Evolutionary conservation across 2,113 vertebrate genomes (phyloP).

Genomic region (Megaceryle torquata): DNA sequence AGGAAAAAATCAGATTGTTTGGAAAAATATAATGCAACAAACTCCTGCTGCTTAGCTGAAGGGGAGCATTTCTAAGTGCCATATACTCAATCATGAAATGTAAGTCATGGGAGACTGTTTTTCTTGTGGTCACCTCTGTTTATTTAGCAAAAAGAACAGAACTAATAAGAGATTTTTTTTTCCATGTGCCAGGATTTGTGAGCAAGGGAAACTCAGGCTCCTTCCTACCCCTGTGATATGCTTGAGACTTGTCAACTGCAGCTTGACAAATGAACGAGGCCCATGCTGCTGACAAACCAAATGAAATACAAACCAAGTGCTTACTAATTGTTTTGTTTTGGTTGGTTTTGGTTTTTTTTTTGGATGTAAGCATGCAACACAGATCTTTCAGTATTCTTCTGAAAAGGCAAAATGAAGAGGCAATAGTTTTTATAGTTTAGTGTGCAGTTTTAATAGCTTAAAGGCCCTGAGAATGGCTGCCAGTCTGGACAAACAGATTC

Average conservation of each 20-base stretch:
- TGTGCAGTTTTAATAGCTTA: not conserved
- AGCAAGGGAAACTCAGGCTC: not conserved
- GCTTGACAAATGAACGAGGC: not conserved
- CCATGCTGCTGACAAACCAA: not conserved
- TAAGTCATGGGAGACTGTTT: not conserved
- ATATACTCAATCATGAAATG: not conserved
- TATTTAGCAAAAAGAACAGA: not conserved
- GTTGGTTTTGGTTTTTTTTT: not conserved
- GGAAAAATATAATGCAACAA: not conserved
- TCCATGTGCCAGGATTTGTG: not conserved
- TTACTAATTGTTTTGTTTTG: not conserved
- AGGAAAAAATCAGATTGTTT: not conserved
- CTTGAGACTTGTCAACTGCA: not conserved
- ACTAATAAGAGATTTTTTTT: not conserved
- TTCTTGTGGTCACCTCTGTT: not conserved
- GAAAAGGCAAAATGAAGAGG: conserved; percentile 14
- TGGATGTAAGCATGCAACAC: not conserved
- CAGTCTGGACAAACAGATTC: conserved; percentile 41
- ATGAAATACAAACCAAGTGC: not conserved
- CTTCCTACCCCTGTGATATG: not conserved
- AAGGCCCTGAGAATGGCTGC: conserved; percentile 61
- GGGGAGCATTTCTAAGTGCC: not conserved
- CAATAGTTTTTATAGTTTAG: not conserved
- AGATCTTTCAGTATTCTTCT: not conserved
- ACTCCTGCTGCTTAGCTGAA: not conserved